Evolutionary conservation across 2,113 vertebrate species (phyloP), one percentile per base, ranked within the genome.

Genomic region (Catagonus wagneri): DNA sequence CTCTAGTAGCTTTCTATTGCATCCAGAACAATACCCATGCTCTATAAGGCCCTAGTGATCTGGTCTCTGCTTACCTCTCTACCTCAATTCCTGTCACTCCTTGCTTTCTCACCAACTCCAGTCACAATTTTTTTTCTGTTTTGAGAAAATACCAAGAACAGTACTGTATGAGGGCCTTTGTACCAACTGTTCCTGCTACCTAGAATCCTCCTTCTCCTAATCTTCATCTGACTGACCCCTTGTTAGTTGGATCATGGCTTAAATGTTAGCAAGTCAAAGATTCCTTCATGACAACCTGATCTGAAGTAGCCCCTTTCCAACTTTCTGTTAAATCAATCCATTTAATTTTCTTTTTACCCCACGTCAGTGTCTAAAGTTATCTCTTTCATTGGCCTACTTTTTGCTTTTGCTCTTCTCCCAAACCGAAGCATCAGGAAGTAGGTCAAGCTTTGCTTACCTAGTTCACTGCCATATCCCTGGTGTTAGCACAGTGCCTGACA

Each of bases 291-390:
- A 93, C n/a, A 65, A 54, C 3, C 7, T 50, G 23, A 15, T 87
- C 36, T 78, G 60, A 88, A 63, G 32, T 78, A 76, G 34, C 15
- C 50, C 5, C 34, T 12, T 58, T 54, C 68, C 12, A 65, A 52
- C 39, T 79, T n/a, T 69, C 50, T 76, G 27, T 58, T 50, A 84
- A 72, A 56, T 71, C 34, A 69, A 44, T 32, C 32, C 12, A 54
- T 52, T 94, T 79, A 61, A 72, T 83, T 93, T 96, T 86, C n/a
- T 44, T 81, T 83, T 76, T 36, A 74, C 50, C 44, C 20, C 3
- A 74, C 29, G 76, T 60, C 32, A 84, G 4, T 90, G 60, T 75
- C 32, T 95, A 60, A 94, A 96, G 83, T 83, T 25, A 60, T 72
- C n/a, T 68, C 78, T 66, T 69, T 85, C 32, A 5, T 78, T 76